Conservation (phyloP, 2,113 vertebrate species). For the Cavia porcellus region DNA sequence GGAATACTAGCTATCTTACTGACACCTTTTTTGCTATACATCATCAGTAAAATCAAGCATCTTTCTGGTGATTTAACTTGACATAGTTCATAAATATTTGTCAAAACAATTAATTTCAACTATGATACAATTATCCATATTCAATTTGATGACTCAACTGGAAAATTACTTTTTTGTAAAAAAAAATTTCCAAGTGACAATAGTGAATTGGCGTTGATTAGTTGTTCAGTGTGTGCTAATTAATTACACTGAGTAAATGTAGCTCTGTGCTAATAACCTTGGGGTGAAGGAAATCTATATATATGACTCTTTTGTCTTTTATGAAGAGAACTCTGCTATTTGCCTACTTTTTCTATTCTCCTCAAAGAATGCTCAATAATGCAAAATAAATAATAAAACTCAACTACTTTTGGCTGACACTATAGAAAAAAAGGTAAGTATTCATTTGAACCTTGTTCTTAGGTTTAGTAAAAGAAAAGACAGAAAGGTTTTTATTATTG, state of each 20-base stretch:
- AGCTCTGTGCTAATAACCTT: constrained; percentile 77
- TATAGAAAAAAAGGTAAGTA: constrained; percentile 29
- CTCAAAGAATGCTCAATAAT: constrained; percentile 33
- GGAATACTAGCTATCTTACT: not conserved
- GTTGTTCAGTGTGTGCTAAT: constrained; percentile 82
- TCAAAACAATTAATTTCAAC: constrained; percentile 82
- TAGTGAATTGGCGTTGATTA: constrained; percentile 79
- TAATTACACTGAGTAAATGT: constrained; percentile 84
- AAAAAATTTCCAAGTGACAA: constrained; percentile 81
- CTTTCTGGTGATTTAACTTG: constrained; percentile 73
- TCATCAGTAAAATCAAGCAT: constrained; percentile 42
- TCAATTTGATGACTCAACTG: constrained; percentile 84
- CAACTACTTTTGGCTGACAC: constrained; percentile 7
- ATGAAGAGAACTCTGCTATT: constrained; percentile 38
- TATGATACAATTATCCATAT: constrained; percentile 78
- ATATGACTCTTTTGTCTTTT: constrained; percentile 63
- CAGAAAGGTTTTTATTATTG: constrained; percentile 48
- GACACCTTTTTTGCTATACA: not conserved
- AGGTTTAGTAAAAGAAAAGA: constrained; percentile 58
- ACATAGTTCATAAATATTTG: constrained; percentile 83
- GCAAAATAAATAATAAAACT: constrained; percentile 61
- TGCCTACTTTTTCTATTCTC: constrained; percentile 53
- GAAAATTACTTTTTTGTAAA: constrained; percentile 85
- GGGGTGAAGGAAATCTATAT: constrained; percentile 43
- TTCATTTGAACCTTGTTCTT: constrained; percentile 33